Percentiles rank a stretch among this genome's conserved stretches.
phyloP scores from a whole-genome alignment of 2,113 vertebrate genomes.

The Malurus elegans region DNA sequence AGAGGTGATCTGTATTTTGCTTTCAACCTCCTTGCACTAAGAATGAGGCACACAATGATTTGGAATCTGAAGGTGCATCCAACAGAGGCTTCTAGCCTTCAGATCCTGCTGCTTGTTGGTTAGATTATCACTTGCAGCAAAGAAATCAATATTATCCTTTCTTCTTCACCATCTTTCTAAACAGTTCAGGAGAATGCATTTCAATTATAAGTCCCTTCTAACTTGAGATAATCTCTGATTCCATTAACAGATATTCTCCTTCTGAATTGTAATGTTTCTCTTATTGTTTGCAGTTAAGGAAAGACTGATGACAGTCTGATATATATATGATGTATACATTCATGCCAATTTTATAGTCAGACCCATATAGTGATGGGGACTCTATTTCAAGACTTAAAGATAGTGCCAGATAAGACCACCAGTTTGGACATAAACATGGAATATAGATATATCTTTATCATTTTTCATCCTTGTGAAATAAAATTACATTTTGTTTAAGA shows the following conservation, averaged over 20 bases:
- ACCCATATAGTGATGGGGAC: not conserved
- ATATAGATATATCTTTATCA: not conserved
- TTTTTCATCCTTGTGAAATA: not conserved
- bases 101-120: not conserved
- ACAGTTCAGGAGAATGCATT: not conserved
- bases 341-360: not conserved
- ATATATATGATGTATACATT: not conserved
- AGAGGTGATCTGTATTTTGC: constrained; percentile 40
- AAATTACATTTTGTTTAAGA: not conserved
- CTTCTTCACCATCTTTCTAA: not conserved
- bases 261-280: not conserved
- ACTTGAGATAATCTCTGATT: not conserved
- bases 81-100: not conserved
- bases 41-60: not conserved
- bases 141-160: not conserved
- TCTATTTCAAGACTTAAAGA: not conserved
- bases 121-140: not conserved
- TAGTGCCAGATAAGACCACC: not conserved
- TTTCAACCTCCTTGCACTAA: not conserved
- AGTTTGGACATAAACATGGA: not conserved
- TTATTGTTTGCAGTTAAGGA: not conserved
- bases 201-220: not conserved
- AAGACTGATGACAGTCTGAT: not conserved
- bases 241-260: not conserved
- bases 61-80: not conserved